phyloP scores from a whole-genome alignment of 2,113 vertebrate genomes.

The Ptyas mucosa region DNA sequence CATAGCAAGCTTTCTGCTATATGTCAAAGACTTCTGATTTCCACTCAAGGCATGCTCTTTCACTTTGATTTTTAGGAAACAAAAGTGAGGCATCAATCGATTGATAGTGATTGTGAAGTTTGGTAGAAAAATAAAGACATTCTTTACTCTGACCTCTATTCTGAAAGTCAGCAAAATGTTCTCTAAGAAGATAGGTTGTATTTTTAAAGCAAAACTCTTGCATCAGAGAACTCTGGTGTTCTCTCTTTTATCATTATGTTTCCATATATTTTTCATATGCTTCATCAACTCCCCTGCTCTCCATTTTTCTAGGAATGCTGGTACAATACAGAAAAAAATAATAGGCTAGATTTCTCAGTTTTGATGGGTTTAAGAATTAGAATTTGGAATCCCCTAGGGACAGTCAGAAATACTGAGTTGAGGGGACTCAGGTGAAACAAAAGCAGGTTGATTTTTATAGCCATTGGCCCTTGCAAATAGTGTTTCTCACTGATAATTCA shows the following conservation, averaged over 20 bases:
- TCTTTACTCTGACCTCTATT: slow-evolving; percentile 64
- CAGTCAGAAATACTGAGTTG: background rate
- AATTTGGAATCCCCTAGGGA: slow-evolving; percentile 22
- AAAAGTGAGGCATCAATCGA: slow-evolving; percentile 88
- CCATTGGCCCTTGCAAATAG: background rate
- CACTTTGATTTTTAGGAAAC: slow-evolving; percentile 94
- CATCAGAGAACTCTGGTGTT: background rate
- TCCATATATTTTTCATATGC: background rate
- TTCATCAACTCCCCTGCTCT: background rate
- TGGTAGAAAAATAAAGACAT: slow-evolving; percentile 68
- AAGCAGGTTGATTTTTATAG: background rate
- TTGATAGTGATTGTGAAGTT: slow-evolving; percentile 86
- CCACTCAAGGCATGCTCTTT: slow-evolving; percentile 89
- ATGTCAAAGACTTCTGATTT: slow-evolving; percentile 95
- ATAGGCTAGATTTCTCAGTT: slow-evolving; percentile 12
- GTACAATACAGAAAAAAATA: background rate
- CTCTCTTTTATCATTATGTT: slow-evolving; percentile 24
- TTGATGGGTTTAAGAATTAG: slow-evolving; percentile 15
- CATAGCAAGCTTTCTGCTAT: slow-evolving; percentile 74
- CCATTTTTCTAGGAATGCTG: background rate
- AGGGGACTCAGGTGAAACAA: background rate
- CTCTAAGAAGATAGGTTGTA: slow-evolving; percentile 58
- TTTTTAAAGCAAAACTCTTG: slow-evolving; percentile 38
- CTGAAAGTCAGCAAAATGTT: slow-evolving; percentile 58
- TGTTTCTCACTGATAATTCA: background rate